Base-by-base conservation (phyloP, 2,113 vertebrate species). In the Phaetusa simplex region DNA sequence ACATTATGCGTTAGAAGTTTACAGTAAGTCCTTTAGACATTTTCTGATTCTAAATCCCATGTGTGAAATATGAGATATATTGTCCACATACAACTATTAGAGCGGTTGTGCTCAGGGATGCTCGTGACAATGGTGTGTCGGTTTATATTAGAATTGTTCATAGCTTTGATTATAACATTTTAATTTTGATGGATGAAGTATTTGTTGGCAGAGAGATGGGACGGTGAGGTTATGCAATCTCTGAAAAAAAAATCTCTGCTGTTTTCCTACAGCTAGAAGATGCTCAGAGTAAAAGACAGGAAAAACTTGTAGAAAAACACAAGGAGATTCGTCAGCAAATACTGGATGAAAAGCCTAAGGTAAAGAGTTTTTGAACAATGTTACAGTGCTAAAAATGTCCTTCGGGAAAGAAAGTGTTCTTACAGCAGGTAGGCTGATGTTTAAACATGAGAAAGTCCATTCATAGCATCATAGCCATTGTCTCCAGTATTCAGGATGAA, bases 321-420 rank as follows among this genome's bases (percentile, higher is more conserved):
- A 99, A 99, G 96, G 99, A 99, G 84, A 98, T 99, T n/a, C 99
- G 98, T n/a, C 99, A 99, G 95, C 99, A 99, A 95, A 99, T 99
- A 93, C 94, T 99, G 98, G 99, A 99, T 62, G 99, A 99, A 95
- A 99, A 99, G 87, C 99, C 99, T 67, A 99, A 99, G 99, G 99
- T 99, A 98, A 97, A 96, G 81, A 38, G 74, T 96, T 91, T 94
- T 83, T 94, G 52, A 91, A 79, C 73, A 45, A 32, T 5, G 27
- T 43, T 76, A 50, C 10, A 32, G 27, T 59, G 20, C 52, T 66
- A 76, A 76, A 83, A 86, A 32, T 71, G 47, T 83, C 83, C 56
- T 92, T 94, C 27, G 38, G 87, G 73, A 82, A 78, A 55, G 40
- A 19, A 84, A 22, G 62, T 89, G 62, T 65, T 70, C 58, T 90